Evolutionary conservation across 1,140 invertebrate genomes (phyloP).

Genomic region (Pantala flavescens): DNA sequence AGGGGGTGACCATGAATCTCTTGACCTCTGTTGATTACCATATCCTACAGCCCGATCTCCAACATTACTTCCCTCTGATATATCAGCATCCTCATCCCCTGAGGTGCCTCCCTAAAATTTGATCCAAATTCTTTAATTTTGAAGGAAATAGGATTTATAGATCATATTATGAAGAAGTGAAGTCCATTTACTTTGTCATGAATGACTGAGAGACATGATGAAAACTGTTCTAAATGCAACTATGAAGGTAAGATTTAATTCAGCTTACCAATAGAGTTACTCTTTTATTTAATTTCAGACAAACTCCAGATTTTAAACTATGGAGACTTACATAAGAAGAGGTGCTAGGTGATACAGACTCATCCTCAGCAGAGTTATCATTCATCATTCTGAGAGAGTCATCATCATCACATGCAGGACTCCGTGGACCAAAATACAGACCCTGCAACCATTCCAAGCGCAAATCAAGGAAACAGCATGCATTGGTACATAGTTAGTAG

Average conservation of each 20-base stretch:
- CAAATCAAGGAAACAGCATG: not conserved
- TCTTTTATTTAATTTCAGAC: too few species aligned
- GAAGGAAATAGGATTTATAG: too few species aligned
- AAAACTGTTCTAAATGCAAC: too few species aligned
- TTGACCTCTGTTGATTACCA: not conserved
- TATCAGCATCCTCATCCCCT: not conserved
- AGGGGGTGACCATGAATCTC: not conserved
- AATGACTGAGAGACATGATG: too few species aligned
- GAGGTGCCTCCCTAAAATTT: not conserved
- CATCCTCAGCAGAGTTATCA: not conserved
- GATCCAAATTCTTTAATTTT: too few species aligned
- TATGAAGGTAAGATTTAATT: too few species aligned
- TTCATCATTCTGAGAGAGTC: not conserved
- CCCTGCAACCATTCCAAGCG: not conserved
- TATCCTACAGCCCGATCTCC: not conserved
- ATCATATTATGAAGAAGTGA: too few species aligned
- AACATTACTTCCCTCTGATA: not conserved
- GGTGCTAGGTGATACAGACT: not conserved
- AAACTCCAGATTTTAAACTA: too few species aligned
- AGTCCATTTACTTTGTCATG: too few species aligned
- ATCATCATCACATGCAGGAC: constrained; percentile 1
- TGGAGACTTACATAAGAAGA: not conserved
- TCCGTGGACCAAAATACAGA: constrained; percentile 1
- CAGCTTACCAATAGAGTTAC: too few species aligned
- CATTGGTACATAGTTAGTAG: too few species aligned